Base-by-base conservation (phyloP, 2,797 vertebrate species). In the Mormyrops attenuatus region DNA sequence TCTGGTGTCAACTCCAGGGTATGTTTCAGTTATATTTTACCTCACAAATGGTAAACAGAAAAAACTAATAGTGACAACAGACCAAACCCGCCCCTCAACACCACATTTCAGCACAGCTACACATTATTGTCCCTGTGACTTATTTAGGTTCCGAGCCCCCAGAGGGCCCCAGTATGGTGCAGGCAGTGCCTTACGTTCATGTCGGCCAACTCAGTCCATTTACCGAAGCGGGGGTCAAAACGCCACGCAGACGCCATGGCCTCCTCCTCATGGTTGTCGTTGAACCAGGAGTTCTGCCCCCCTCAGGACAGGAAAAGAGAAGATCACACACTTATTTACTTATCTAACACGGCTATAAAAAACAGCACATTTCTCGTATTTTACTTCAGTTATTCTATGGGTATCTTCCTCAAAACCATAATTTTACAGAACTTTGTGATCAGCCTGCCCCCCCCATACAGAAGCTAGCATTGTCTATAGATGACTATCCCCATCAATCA, bases 211-310 rank as follows among this genome's bases (percentile, higher is more conserved):
- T 55, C 30, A 2, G 49, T 80, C 90, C 90, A 90, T 5, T 63
- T 52, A n/a, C 53, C 34, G 84, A 90, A 90, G 15, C 90, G 90
- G 0, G 90, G 90, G 34, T 90, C 90, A 11, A 89, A 90, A 44
- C 90, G 63, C 88, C 82, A 88, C n/a, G 30, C 63, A 3, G 82
- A 89, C 6, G 90, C 88, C 80, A 86, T 88, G 38, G 90, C 90
- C 90, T 90, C 90, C 44, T 90, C 90, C 7, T 90, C 88, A 22
- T 89, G 90, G 52, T 57, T 89, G 20, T 85, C 66, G 6, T 52
- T 90, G 88, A 88, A 89, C 90, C 88, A 90, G 60, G 90, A 90
- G 88, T 89, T 89, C 82, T 90, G 90, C 7, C 90, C 90, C 88
- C 90, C 90, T 90, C 11, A 52, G 47, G 82, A 49, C 38, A 69